phyloP scores from a whole-genome alignment of 1,140 invertebrate genomes.

The Muscidifurax raptorellus region DNA sequence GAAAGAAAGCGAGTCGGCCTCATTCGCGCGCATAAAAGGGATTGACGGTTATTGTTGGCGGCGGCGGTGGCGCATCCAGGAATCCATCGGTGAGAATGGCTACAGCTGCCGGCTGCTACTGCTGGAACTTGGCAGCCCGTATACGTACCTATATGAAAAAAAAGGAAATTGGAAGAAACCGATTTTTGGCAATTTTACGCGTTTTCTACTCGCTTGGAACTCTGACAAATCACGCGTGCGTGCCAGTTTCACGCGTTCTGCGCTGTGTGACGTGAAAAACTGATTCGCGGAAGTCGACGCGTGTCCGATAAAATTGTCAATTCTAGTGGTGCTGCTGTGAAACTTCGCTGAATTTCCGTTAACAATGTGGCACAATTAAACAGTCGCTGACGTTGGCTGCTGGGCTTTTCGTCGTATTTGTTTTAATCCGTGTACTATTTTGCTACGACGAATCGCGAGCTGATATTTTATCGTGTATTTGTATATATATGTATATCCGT shows the following conservation, averaged over 20 bases:
- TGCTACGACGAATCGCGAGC: too few species aligned
- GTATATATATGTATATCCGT: too few species aligned
- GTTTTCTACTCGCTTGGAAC: not conserved
- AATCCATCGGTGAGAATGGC: slow-evolving; percentile 3
- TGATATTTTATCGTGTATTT: too few species aligned
- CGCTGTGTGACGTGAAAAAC: not conserved
- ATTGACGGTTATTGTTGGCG: slow-evolving; percentile 16
- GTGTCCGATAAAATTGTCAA: not conserved
- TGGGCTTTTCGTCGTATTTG: too few species aligned
- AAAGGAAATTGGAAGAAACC: slow-evolving; percentile 23
- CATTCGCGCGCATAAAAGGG: slow-evolving; percentile 17
- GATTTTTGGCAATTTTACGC: slow-evolving; percentile 19
- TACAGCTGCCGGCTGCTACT: not conserved
- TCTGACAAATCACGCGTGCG: not conserved
- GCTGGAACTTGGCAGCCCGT: not conserved
- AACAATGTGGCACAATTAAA: not conserved
- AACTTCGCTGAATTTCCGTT: not conserved
- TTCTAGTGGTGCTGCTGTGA: not conserved
- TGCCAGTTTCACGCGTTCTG: not conserved
- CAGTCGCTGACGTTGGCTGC: not conserved
- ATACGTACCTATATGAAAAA: not conserved
- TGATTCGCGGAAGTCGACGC: not conserved
- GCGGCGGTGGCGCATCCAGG: not conserved
- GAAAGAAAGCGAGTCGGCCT: not conserved
- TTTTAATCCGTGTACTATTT: too few species aligned